These are phyloP conservation scores for Oreochromis aureus DNA, from an alignment of 2,113 vertebrate genomes.

Conservation along the genomic window DNA sequence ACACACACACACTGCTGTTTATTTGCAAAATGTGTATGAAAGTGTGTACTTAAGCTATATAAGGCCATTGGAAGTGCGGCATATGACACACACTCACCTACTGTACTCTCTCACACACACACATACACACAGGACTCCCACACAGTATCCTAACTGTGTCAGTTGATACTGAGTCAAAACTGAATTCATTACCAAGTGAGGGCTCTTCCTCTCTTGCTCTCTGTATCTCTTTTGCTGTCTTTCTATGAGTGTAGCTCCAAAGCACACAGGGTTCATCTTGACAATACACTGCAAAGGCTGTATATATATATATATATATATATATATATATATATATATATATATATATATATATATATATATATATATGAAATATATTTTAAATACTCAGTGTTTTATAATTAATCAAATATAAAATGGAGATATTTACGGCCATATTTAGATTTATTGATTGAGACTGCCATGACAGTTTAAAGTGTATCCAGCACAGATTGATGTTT, in stretches of 20 bases:
- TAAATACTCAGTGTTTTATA: not conserved
- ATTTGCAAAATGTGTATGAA: conserved; percentile 53
- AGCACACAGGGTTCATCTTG: not conserved
- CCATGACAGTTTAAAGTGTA: no score
- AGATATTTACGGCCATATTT: not conserved
- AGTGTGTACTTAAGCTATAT: conserved; percentile 38
- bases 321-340: not conserved
- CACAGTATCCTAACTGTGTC: conserved; percentile 72
- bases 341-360: not conserved
- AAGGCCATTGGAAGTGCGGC: conserved; percentile 5
- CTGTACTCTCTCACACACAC: conserved; percentile 4
- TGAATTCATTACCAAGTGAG: conserved; percentile 59
- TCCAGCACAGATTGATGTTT: not conserved
- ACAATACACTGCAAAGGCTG: not conserved
- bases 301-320: not conserved
- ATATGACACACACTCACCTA: conserved; percentile 29
- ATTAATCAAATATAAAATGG: not conserved
- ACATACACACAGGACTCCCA: conserved; percentile 40
- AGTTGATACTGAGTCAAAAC: conserved; percentile 64
- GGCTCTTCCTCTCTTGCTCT: not conserved
- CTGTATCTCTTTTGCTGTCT: not conserved
- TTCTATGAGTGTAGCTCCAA: not conserved
- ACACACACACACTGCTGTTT: conserved; percentile 35
- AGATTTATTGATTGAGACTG: not conserved
- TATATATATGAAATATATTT: not conserved